phyloP scores from a whole-genome alignment of 2,797 vertebrate species.

The Xerus rutilus region DNA sequence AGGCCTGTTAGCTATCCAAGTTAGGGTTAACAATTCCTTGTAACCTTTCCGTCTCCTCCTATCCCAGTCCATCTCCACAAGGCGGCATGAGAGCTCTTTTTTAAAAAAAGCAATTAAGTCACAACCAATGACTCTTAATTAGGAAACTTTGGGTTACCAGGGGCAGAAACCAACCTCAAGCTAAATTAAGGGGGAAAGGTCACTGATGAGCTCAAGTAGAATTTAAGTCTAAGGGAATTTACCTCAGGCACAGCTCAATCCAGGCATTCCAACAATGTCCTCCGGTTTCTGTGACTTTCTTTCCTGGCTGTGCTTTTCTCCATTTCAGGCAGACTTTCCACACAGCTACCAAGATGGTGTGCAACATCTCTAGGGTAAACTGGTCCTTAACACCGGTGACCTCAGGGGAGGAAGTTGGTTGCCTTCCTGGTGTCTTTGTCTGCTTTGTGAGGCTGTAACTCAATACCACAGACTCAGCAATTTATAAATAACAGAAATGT shows the following conservation, averaged over 20 bases:
- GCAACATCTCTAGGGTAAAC: not conserved
- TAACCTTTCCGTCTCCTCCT: not conserved
- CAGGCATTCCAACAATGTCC: not conserved
- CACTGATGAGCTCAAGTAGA: not conserved
- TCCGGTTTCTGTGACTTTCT: not conserved
- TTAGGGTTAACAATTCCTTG: not conserved
- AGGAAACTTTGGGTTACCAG: not conserved
- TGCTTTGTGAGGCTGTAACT: not conserved
- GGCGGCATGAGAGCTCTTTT: not conserved
- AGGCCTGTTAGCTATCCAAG: not conserved
- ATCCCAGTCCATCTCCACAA: not conserved
- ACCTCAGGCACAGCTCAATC: not conserved
- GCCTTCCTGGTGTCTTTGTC: too few species aligned
- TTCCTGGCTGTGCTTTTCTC: not conserved
- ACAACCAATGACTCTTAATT: not conserved
- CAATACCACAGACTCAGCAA: not conserved
- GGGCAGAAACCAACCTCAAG: not conserved
- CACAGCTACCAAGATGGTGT: not conserved
- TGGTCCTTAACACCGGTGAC: not conserved
- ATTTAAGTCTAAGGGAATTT: not conserved
- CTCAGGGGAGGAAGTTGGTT: not conserved
- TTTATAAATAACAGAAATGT: not conserved
- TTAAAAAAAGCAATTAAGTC: not conserved
- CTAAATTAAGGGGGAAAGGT: not conserved
- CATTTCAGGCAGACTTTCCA: not conserved